Conservation (phyloP, 2,113 vertebrate species). For the Corvus moneduloides region DNA sequence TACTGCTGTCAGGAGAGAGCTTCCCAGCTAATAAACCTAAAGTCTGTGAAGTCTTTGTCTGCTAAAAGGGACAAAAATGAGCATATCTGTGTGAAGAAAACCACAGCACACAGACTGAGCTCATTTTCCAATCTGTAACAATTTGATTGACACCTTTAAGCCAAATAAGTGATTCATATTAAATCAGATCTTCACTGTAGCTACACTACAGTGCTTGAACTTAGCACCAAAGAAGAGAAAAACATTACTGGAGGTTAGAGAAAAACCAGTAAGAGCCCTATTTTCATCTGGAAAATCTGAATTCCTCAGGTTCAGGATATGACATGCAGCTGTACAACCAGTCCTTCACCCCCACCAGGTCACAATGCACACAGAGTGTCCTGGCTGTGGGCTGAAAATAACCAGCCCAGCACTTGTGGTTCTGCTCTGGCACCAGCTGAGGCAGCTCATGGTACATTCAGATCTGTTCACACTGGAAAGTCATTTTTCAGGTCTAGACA, state of each 20-base stretch:
- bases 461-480: neutral
- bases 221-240: neutral
- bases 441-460: neutral
- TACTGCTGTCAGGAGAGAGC: fast-evolving
- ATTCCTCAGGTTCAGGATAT: neutral
- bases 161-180: fast-evolving
- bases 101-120: neutral
- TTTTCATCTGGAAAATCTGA: neutral
- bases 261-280: neutral
- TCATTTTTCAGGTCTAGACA: neutral
- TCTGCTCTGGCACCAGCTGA: neutral
- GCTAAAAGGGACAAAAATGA: neutral
- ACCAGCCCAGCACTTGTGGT: neutral
- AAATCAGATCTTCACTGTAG: neutral
- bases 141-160: neutral
- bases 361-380: fast-evolving
- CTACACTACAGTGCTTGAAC: neutral
- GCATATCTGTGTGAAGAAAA: neutral
- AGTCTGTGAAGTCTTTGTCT: neutral
- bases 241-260: neutral
- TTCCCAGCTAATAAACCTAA: neutral
- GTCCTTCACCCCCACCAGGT: neutral
- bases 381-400: neutral
- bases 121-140: neutral
- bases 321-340: neutral